Evolutionary conservation across 2,797 vertebrate species (phyloP).

Genomic region (Darevskia nairensis): DNA sequence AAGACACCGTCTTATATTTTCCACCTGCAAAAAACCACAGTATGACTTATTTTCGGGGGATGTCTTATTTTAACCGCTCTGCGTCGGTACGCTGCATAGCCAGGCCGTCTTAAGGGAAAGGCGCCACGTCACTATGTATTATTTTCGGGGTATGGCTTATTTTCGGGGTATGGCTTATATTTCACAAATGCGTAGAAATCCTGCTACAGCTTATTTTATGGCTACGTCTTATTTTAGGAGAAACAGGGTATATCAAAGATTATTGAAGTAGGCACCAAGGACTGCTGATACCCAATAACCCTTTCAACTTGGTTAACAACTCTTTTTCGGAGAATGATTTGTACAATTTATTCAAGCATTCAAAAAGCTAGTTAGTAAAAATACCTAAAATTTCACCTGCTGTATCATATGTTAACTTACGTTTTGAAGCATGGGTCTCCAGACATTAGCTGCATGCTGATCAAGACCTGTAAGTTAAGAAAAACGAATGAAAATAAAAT

Average conservation of each 20-base stretch:
- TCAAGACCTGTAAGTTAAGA: constrained; percentile 86
- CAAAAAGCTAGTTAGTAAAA: not conserved
- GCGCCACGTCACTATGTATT: too few species aligned
- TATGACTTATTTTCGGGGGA: too few species aligned
- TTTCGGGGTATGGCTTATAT: too few species aligned
- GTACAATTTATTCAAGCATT: not conserved
- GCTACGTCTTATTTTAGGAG: too few species aligned
- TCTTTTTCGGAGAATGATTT: not conserved
- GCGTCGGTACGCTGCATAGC: too few species aligned
- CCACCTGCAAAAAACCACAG: too few species aligned
- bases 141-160: too few species aligned
- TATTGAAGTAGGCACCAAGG: not conserved
- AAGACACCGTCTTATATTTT: too few species aligned
- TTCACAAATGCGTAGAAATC: too few species aligned
- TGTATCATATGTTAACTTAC: constrained; percentile 80
- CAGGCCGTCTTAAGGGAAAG: too few species aligned
- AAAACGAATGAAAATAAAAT: constrained; percentile 42
- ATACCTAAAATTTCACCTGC: constrained; percentile 1
- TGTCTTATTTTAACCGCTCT: too few species aligned
- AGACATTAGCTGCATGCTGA: constrained; percentile 96
- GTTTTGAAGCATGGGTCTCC: constrained; percentile 99
- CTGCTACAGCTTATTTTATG: too few species aligned
- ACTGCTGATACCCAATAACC: not conserved
- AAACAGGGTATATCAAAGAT: not conserved
- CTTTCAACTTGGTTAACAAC: not conserved